Evolutionary conservation across 2,113 vertebrate species (phyloP).

Genomic region (Hiodon alosoides): DNA sequence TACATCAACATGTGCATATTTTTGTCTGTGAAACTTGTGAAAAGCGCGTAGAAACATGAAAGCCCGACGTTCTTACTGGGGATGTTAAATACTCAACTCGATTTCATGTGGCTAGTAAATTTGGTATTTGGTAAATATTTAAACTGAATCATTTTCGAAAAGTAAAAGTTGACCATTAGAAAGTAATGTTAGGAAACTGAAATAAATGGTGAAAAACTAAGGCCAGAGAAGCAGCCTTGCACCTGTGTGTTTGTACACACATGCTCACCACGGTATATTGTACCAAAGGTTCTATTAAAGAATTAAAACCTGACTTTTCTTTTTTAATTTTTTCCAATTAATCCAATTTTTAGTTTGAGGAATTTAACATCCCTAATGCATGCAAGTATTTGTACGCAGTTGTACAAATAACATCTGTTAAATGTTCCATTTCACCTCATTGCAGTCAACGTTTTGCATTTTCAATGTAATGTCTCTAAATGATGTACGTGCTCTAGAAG

Average conservation of each 20-base stretch:
- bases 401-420: background rate
- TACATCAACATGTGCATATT: background rate
- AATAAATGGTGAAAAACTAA: no score
- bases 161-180: no score
- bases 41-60: background rate
- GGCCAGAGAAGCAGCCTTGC: no score
- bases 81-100: background rate
- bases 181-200: no score
- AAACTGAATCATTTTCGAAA: constrained; percentile 2
- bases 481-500: background rate
- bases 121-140: background rate
- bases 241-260: no score
- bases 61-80: background rate
- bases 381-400: background rate
- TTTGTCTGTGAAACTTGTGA: background rate
- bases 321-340: no score
- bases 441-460: background rate
- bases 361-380: background rate
- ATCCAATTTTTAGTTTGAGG: background rate
- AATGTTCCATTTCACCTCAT: background rate
- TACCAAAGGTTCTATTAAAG: no score
- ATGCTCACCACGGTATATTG: no score
- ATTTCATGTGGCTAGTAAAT: no score
- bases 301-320: no score
- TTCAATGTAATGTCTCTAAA: background rate